These are phyloP conservation scores for Acanthopagrus latus DNA, from an alignment of 2,797 vertebrate species.

Conservation along the genomic window DNA sequence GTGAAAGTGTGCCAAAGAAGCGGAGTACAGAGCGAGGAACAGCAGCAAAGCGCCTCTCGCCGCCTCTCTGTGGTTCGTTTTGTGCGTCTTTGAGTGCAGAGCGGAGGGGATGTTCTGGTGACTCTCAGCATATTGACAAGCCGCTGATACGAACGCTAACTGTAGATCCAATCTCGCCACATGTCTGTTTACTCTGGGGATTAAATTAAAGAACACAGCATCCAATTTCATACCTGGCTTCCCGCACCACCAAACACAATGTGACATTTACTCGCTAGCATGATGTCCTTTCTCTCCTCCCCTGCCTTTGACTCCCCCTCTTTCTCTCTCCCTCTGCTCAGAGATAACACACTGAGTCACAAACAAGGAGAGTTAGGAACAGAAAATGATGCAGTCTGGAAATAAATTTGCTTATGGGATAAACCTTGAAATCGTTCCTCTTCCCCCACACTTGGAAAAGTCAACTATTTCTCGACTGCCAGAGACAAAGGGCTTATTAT, in stretches of 20 bases:
- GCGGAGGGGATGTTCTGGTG: constrained; percentile 40
- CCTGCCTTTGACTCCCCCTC: constrained; percentile 16
- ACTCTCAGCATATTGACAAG: constrained; percentile 65
- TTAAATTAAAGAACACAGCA: constrained; percentile 84
- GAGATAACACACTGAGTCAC: constrained; percentile 38
- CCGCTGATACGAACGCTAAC: constrained; percentile 59
- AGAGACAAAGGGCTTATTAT: constrained; percentile 46
- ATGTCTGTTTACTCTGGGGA: constrained; percentile 81
- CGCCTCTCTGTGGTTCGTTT: constrained; percentile 7
- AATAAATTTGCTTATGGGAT: constrained; percentile 64
- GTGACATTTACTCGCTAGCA: constrained; percentile 70
- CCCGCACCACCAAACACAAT: constrained; percentile 60
- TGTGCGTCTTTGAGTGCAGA: constrained; percentile 10
- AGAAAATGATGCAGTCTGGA: constrained; percentile 40
- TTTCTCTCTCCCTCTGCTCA: constrained; percentile 16
- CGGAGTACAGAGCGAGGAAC: constrained; percentile 17
- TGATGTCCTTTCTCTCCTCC: constrained; percentile 59
- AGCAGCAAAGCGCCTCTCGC: constrained; percentile 16
- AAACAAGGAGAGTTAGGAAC: constrained; percentile 31
- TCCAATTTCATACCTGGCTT: constrained; percentile 88
- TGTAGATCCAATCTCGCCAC: constrained; percentile 66
- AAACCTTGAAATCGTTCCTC: constrained; percentile 43
- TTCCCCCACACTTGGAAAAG: constrained; percentile 32
- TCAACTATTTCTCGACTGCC: constrained; percentile 38
- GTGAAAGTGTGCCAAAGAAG: constrained; percentile 44